Base-by-base conservation (phyloP, 2,888 invertebrate genomes). In the Drosophila mimica region DNA sequence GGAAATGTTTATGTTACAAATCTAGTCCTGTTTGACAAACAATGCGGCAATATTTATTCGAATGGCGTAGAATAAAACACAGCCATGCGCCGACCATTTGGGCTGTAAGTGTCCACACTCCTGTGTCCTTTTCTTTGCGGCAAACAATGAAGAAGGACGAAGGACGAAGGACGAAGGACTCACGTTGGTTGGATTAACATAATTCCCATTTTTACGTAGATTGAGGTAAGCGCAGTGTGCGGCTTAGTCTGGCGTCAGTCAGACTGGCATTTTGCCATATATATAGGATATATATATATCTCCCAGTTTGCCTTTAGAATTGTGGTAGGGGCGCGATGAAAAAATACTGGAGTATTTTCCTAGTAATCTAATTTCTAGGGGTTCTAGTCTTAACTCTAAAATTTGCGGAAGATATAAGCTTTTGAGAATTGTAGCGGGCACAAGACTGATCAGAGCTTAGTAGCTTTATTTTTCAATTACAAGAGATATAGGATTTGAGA, bases 21-120 rank as follows among this genome's bases (percentile, higher is more conserved):
- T 91, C 91, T 91, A 86, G 86, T 88, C 91, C 90, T 91, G 91
- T 92, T 91, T 92, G 87, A 82, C 91, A 91, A 92, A 92, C 91
- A 92, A 91, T 91, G 91, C 83, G 81, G 81, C 91, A 91, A 91
- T 92, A 89, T 91, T 91, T 89, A 81, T 82, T 79, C 84, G 79
- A 91, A 84, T 84, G 82, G 83, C 86, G 81, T 83, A 90, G 82
- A 91, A 89, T 83, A 84, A 46, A 15, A 79, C 81, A 91, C 84
- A 84, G 78, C 78, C 84, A 88, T 79, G 76, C 72, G 79, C 71
- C 79, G 74, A 28, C 34, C 53, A 17, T 43, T 38, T 58, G 46
- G 64, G 34, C 73, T 72, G 74, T 46, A 74, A 74, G 59, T 71
- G 78, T 54, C 54, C 71, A 68, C 31, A n/a, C 57, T 38, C 28